Base-by-base conservation (phyloP, 64 coral and sea anemone genomes). In the Pocillopora verrucosa region DNA sequence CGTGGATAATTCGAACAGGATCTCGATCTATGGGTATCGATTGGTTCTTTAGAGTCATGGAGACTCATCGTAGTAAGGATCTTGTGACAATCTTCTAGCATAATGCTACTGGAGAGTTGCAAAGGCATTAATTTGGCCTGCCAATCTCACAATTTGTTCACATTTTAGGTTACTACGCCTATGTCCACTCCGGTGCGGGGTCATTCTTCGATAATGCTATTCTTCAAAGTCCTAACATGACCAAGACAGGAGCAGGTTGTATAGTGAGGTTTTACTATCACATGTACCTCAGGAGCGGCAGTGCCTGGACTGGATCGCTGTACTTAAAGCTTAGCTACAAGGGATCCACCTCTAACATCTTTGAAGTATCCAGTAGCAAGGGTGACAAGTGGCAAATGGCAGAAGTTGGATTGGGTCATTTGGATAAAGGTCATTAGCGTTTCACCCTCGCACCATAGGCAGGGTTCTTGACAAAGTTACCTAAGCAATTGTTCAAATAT, bases 231-330 rank as follows among this genome's bases (percentile, higher is more conserved):
- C 91, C 88, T 22, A 92, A 87, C 67, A 93, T 99, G 94, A 93
- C 90, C 9, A 91, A 80, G 72, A 91, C 97, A 19, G 94, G 94
- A 57, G 63, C 91, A 7, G 80, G 88, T 3, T 99, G 97, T 34
- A 75, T 75, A 17, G 60, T 99, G 58, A 65, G 85, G 5, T 99
- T 99, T 74, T 99, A 92, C 70, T 99, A 99, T 37, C 97, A 99
- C 37, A 70, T 99, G 88, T 95, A 95, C n/a, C 86, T 88, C 20
- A 51, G 41, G n/a, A 34, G 76, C 68, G 89, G 90, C 19, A 82
- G 90, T 58, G 36, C 20, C 0, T 70, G 37, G 17, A 82, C 86
- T 6, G 87, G 79, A 9, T 22, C 87, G 9, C 65, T 97, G 67
- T 63, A 67, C n/a, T 56, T 97, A 3, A 92, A 90, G 25, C 92